These are phyloP conservation scores for Hoplodrina blanda DNA, from an alignment of 2,888 invertebrate genomes.

Conservation along the genomic window DNA sequence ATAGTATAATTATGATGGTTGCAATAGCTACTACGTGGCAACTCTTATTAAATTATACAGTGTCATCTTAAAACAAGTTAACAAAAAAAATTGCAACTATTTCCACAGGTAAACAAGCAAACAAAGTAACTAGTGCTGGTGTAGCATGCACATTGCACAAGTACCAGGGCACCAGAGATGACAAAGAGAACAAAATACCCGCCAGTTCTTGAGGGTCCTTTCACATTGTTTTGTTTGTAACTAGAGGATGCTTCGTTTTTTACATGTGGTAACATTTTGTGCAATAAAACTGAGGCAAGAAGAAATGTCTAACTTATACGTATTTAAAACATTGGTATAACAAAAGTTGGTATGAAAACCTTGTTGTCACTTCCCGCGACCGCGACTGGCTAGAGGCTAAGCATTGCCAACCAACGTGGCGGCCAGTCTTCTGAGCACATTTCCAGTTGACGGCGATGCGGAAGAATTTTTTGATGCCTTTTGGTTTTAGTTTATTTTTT, in stretches of 20 bases:
- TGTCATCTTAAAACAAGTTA: slow-evolving; percentile 15
- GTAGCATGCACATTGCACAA: slow-evolving; percentile 69
- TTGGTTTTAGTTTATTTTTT: too few species aligned
- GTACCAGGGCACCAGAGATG: slow-evolving; percentile 77
- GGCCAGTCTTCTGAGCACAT: too few species aligned
- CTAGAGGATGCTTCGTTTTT: slow-evolving; percentile 47
- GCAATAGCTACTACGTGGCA: too few species aligned
- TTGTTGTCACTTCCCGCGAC: too few species aligned
- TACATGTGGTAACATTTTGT: slow-evolving; percentile 33
- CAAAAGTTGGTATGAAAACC: too few species aligned
- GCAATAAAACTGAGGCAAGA: slow-evolving; percentile 6
- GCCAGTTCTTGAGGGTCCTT: slow-evolving; percentile 78
- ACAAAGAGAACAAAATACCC: slow-evolving; percentile 77
- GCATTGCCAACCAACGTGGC: too few species aligned
- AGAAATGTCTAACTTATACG: slow-evolving; percentile 9
- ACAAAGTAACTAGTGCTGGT: slow-evolving; percentile 57
- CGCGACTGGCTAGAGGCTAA: too few species aligned
- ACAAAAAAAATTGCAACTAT: slow-evolving; percentile 36
- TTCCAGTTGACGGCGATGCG: too few species aligned
- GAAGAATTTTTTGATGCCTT: too few species aligned
- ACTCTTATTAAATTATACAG: slow-evolving; percentile 3
- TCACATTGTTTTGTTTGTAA: slow-evolving; percentile 68
- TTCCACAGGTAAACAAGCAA: slow-evolving; percentile 69
- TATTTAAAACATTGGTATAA: not conserved
- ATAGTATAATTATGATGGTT: too few species aligned